Conservation (phyloP, 2,888 invertebrate genomes). For the Acronicta psi region DNA sequence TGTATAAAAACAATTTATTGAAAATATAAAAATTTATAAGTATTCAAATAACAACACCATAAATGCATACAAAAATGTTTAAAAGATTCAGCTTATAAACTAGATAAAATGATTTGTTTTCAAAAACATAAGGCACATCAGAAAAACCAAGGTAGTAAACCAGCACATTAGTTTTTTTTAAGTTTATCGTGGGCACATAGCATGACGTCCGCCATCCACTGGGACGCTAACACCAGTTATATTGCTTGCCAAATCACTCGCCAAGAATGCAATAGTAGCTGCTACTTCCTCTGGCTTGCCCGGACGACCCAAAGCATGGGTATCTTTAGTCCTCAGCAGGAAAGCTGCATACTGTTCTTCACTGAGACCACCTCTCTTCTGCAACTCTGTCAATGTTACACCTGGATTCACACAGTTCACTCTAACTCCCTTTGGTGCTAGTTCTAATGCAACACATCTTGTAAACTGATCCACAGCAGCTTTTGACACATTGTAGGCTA, state of each 20-base stretch:
- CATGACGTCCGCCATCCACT: slow-evolving; percentile 98
- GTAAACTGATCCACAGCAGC: slow-evolving; percentile 98
- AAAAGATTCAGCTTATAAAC: slow-evolving; percentile 3
- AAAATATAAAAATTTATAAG: slow-evolving; percentile 21
- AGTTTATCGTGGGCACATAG: slow-evolving; percentile 95
- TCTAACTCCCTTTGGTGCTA: slow-evolving; percentile 94
- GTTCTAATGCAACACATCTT: slow-evolving; percentile 95
- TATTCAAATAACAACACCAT: slow-evolving; percentile 4
- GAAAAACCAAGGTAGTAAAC: background rate
- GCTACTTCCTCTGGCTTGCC: slow-evolving; percentile 96
- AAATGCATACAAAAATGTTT: slow-evolving; percentile 8
- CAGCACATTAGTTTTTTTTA: background rate
- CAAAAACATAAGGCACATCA: slow-evolving; percentile 20
- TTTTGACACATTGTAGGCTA: slow-evolving; percentile 98
- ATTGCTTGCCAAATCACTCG: slow-evolving; percentile 95
- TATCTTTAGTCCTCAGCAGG: slow-evolving; percentile 94
- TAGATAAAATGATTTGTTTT: slow-evolving; percentile 27
- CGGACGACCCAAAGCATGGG: slow-evolving; percentile 97
- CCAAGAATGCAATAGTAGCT: slow-evolving; percentile 96
- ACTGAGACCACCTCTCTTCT: slow-evolving; percentile 95
- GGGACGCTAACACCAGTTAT: slow-evolving; percentile 97
- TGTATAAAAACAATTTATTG: slow-evolving; percentile 3
- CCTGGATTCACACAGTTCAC: slow-evolving; percentile 98
- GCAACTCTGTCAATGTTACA: slow-evolving; percentile 96
- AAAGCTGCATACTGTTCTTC: slow-evolving; percentile 95